Conservation (phyloP, 2,797 vertebrate genomes). For the Taeniopygia guttata region DNA sequence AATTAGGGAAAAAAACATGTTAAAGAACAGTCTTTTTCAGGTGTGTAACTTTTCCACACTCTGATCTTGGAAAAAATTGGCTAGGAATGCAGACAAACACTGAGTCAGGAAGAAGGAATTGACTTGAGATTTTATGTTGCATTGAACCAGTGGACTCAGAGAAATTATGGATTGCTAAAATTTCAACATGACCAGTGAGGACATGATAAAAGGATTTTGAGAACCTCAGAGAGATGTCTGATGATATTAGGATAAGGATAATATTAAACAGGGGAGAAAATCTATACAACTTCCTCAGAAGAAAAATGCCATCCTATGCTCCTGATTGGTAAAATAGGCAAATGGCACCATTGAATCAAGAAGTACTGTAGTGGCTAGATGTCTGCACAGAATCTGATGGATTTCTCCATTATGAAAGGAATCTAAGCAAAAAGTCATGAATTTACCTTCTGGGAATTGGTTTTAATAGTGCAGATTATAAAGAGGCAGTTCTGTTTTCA, state of each 20-base stretch:
- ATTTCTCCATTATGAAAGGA: background rate
- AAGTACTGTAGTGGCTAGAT: background rate
- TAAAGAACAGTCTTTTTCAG: background rate
- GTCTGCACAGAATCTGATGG: background rate
- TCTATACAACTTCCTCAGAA: background rate
- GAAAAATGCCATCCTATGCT: background rate
- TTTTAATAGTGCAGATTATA: background rate
- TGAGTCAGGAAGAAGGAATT: background rate
- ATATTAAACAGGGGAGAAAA: background rate
- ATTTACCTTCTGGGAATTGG: background rate
- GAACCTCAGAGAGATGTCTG: background rate
- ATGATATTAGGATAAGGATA: background rate
- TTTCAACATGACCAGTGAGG: background rate
- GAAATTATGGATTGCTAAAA: background rate
- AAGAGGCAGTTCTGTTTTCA: background rate
- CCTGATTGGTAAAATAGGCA: background rate
- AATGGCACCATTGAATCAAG: background rate
- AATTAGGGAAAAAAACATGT: background rate
- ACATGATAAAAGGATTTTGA: background rate
- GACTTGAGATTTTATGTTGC: background rate
- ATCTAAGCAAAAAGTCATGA: background rate
- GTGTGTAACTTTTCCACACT: background rate
- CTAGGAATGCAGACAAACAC: background rate
- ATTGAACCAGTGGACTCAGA: background rate
- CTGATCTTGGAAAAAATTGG: background rate